phyloP scores from a whole-genome alignment of 2,888 invertebrate species.

The Blera fallax region DNA sequence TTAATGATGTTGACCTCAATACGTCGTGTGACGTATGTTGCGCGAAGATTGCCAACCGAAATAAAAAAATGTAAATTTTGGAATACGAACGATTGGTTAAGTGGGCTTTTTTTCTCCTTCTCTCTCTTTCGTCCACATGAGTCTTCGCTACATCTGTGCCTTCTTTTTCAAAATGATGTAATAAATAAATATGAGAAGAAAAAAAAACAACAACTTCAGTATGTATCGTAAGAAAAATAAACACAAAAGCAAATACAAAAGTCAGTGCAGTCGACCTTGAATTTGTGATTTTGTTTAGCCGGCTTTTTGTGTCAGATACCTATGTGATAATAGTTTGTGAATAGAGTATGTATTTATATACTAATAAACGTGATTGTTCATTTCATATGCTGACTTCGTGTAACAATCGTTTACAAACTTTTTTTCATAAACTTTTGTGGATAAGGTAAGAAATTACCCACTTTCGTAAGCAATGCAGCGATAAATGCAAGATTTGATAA shows the following conservation, averaged over 20 bases:
- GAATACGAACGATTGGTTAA: conserved; percentile 51
- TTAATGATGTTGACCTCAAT: conserved; percentile 72
- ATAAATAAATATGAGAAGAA: conserved; percentile 51
- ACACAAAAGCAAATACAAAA: conserved; percentile 43
- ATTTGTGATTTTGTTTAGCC: conserved; percentile 73
- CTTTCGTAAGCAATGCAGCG: conserved; percentile 9
- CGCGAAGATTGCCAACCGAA: conserved; percentile 56
- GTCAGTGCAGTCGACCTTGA: conserved; percentile 78
- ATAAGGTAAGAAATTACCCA: conserved; percentile 3
- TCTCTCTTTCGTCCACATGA: conserved; percentile 39
- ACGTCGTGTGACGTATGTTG: conserved; percentile 55
- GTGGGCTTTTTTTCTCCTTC: conserved; percentile 15
- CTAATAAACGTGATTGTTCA: conserved; percentile 17
- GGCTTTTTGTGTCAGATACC: conserved; percentile 64
- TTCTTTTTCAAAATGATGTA: conserved; percentile 61
- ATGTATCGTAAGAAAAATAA: conserved; percentile 51
- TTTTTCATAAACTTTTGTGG: conserved; percentile 12
- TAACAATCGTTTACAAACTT: neutral
- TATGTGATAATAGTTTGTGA: conserved; percentile 57
- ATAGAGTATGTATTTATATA: conserved; percentile 21
- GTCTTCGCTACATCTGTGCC: conserved; percentile 8
- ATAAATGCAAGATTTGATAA: neutral
- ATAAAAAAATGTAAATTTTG: conserved; percentile 51
- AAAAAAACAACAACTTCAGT: conserved; percentile 33
- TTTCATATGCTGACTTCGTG: neutral